Base-by-base conservation (phyloP, 92 coral and sea anemone species). In the Galaxea fascicularis region DNA sequence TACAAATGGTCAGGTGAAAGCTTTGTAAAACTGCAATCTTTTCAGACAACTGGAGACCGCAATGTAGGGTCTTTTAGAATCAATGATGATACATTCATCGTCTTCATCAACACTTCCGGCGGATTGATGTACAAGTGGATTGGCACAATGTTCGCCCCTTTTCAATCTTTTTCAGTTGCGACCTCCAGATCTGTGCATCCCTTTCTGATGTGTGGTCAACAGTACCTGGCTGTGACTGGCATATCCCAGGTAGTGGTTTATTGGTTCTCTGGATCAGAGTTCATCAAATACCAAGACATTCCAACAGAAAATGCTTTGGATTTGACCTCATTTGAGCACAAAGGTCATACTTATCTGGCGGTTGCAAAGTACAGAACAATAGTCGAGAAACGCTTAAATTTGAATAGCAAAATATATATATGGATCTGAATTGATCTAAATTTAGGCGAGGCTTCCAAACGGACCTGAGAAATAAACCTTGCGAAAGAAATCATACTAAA, bases 241-340 rank as follows among this genome's bases (percentile, higher is more conserved):
- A 27, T 27, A 15, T 57, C 73, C 18, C 24, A 49, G 52, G 66
- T 87, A 21, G 72, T 65, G 17, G 73, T 87, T 47, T 87, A 74
- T 83, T 65, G 82, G 56, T 83, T 82, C 4, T 65, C 83, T 25
- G 91, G 87, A 51, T 82, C 87, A 27, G 71, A 87, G 83, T 87
- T 87, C 59, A 67, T 45, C 62, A 66, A 22, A 59, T 87, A 82
- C 60, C 91, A 87, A 53, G 87, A 82, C 16, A 41, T 87, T 12
- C 41, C 65, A 57, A 74, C 83, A 31, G 57, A 39, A 7, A 82
- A 87, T 0, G 78, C 71, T 3, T 69, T 26, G 15, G 87, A 71
- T 77, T 65, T 87, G 53, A 28, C 31, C 46, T 78, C 86, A 46
- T 71, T 87, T 62, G 82, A 70, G 27, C 47, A 80, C 62, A 64